Percentiles rank a stretch among this genome's conserved stretches.
phyloP scores from a whole-genome alignment of 2,797 vertebrate genomes.

The Notamacropus eugenii region DNA sequence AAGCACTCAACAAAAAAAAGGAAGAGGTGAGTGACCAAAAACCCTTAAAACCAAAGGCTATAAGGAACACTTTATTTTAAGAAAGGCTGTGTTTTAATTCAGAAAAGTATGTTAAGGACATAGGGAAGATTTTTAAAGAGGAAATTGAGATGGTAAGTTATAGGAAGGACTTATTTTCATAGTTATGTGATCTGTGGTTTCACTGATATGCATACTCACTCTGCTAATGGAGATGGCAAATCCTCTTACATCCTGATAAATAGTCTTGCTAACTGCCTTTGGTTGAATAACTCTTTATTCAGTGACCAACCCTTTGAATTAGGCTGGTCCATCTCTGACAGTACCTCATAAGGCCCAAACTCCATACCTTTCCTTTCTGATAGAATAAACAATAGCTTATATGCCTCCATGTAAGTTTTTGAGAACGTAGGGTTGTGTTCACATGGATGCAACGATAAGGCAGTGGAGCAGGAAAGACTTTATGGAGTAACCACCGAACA shows the following conservation, averaged over 20 bases:
- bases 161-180: neutral
- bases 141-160: neutral
- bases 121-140: neutral
- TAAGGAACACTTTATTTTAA: neutral
- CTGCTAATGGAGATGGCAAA: neutral
- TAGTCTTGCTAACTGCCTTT: neutral
- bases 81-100: neutral
- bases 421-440: neutral
- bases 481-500: neutral
- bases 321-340: neutral
- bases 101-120: neutral
- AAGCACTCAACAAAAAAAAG: neutral
- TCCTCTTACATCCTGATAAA: neutral
- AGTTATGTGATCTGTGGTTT: neutral
- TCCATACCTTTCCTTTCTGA: neutral
- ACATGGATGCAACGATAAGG: neutral
- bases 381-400: neutral
- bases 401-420: neutral
- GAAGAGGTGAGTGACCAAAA: neutral
- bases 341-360: neutral
- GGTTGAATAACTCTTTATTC: neutral
- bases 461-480: neutral
- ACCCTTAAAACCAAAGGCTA: neutral
- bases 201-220: neutral
- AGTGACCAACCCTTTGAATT: neutral